These are phyloP conservation scores for Lophius piscatorius DNA, from an alignment of 2,113 vertebrate genomes.

Conservation along the genomic window DNA sequence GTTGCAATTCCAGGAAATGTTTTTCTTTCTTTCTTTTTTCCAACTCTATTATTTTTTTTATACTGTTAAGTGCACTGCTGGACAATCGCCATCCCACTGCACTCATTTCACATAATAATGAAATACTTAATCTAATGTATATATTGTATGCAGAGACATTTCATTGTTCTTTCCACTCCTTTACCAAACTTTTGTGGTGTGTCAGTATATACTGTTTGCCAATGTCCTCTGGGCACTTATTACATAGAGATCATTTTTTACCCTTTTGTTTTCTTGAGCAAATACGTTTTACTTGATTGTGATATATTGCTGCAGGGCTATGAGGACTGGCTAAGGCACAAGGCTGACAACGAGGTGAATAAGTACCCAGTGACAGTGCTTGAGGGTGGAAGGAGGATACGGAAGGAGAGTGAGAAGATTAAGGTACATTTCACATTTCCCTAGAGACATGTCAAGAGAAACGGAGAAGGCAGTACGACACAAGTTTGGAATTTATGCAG, in stretches of 20 bases:
- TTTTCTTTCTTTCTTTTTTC: constrained; percentile 15
- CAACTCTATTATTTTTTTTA: constrained; percentile 34
- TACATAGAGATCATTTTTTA: not conserved
- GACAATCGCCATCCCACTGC: constrained; percentile 20
- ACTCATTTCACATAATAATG: constrained; percentile 15
- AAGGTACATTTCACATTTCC: constrained; percentile 82
- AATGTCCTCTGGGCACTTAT: constrained; percentile 10
- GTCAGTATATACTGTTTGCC: constrained; percentile 3
- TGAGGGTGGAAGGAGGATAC: constrained; percentile 83
- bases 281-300: constrained; percentile 27
- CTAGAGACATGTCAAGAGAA: constrained; percentile 4
- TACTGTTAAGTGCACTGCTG: constrained; percentile 32
- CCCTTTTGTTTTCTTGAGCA: constrained; percentile 26
- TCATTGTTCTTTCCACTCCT: constrained; percentile 4
- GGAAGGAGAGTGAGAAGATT: constrained; percentile 92
- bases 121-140: constrained; percentile 8
- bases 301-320: constrained; percentile 84
- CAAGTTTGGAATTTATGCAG: constrained; percentile 21
- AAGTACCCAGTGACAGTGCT: constrained; percentile 90
- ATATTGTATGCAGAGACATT: constrained; percentile 10
- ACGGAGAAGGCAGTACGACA: constrained; percentile 12
- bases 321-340: constrained; percentile 98
- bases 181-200: not conserved
- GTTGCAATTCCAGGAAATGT: constrained; percentile 26
- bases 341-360: constrained; percentile 97